phyloP scores from a whole-genome alignment of 2,888 invertebrate genomes.

The Melieria omissa region DNA sequence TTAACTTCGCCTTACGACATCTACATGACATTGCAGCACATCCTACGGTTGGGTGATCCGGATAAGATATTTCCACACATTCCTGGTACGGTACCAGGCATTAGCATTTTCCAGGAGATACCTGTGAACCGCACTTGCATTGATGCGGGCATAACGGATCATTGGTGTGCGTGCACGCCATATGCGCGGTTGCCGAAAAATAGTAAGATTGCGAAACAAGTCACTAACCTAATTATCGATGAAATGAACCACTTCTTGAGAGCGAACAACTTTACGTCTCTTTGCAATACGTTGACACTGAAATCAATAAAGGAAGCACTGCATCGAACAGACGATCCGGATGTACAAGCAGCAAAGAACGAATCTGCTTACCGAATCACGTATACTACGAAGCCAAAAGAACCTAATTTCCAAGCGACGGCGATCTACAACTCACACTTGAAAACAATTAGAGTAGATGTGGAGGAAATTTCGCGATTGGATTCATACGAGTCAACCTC shows the following conservation, averaged over 20 bases:
- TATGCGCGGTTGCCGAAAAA: conserved; percentile 56
- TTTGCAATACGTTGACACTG: conserved; percentile 47
- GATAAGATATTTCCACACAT: conserved; percentile 44
- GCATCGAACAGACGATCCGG: neutral
- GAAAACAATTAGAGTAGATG: conserved; percentile 42
- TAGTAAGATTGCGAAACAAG: conserved; percentile 24
- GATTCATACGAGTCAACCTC: conserved; percentile 48
- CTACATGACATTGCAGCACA: conserved; percentile 75
- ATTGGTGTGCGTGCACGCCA: conserved; percentile 81
- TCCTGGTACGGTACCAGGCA: conserved; percentile 73
- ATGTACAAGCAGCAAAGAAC: conserved; percentile 10
- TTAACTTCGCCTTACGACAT: conserved; percentile 79
- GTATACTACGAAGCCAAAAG: conserved; percentile 35
- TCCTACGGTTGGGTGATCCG: conserved; percentile 66
- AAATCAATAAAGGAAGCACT: conserved; percentile 36
- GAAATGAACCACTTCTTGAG: conserved; percentile 51
- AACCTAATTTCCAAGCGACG: conserved; percentile 48
- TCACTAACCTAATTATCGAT: conserved; percentile 41
- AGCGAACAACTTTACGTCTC: conserved; percentile 44
- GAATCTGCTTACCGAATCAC: conserved; percentile 41
- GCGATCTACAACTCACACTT: conserved; percentile 42
- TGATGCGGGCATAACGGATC: conserved; percentile 74
- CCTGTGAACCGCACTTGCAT: conserved; percentile 73
- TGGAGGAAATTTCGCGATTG: conserved; percentile 52
- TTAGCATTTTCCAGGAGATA: conserved; percentile 73